These are phyloP conservation scores for Chrysolina oricalcia DNA, from an alignment of 2,888 invertebrate species.

Conservation along the genomic window DNA sequence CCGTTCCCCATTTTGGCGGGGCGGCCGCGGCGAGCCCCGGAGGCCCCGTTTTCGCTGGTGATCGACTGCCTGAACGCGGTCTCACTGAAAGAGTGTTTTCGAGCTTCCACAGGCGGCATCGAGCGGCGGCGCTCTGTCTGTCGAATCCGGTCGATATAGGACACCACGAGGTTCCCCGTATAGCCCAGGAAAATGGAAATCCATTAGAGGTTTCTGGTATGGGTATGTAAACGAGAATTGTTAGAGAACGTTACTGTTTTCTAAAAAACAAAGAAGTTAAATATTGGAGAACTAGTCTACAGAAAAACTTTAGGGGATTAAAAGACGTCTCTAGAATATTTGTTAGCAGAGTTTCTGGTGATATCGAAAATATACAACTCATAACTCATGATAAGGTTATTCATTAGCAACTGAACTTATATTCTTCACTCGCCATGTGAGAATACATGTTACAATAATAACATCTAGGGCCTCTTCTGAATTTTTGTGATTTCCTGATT, in stretches of 20 bases:
- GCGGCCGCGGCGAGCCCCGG: constrained; percentile 45
- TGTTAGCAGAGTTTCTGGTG: no score
- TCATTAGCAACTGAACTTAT: no score
- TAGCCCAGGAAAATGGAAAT: constrained; percentile 11
- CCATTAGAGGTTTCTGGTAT: neutral
- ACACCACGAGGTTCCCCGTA: constrained; percentile 61
- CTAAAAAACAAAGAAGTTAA: no score
- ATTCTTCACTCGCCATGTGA: no score
- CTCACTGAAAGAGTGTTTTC: constrained; percentile 42
- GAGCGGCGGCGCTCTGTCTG: constrained; percentile 52
- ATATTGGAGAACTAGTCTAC: no score
- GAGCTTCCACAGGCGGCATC: constrained; percentile 31
- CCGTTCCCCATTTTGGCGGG: constrained; percentile 84
- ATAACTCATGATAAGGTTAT: no score
- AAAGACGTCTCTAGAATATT: no score
- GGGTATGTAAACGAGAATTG: neutral
- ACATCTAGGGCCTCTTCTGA: no score
- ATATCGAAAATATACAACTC: no score
- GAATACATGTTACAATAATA: no score
- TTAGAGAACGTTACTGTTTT: neutral
- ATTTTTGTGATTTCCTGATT: no score
- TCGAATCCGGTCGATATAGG: constrained; percentile 63
- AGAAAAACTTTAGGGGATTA: no score
- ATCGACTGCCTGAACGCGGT: constrained; percentile 47
- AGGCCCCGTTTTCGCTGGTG: constrained; percentile 42